Conservation (phyloP, 2,888 invertebrate species). For the Ophion obscuratus region DNA sequence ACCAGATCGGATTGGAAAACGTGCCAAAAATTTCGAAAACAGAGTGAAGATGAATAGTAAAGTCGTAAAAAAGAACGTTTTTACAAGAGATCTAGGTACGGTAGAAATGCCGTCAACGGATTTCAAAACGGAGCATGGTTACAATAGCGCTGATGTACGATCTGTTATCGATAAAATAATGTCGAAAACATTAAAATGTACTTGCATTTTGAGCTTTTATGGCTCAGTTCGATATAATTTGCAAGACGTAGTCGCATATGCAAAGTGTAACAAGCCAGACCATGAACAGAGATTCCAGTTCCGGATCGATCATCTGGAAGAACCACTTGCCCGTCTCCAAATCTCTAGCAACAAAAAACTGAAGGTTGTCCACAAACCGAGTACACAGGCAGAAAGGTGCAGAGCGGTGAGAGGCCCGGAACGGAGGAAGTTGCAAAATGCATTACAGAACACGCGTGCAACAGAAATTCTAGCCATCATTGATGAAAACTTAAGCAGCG, state of each 20-base stretch:
- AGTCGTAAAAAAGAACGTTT: no score
- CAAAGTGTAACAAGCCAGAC: not conserved
- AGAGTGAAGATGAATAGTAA: no score
- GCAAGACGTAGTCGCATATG: constrained; percentile 16
- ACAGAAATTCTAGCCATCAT: not conserved
- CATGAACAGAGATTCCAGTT: not conserved
- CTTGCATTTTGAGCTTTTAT: not conserved
- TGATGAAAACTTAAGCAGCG: not conserved
- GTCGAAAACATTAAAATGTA: not conserved
- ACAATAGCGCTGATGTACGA: no score
- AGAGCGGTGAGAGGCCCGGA: not conserved
- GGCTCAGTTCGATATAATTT: not conserved
- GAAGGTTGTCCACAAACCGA: constrained; percentile 1
- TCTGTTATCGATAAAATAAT: no score
- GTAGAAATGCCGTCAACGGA: no score
- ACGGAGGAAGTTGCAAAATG: not conserved
- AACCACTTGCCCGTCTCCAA: not conserved
- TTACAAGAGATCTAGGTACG: no score
- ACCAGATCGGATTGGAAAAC: no score
- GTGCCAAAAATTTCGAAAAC: no score
- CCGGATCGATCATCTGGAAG: not conserved
- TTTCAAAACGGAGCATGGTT: no score
- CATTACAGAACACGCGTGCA: not conserved
- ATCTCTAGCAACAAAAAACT: not conserved
- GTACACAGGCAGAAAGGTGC: not conserved